phyloP scores from a whole-genome alignment of 1,140 invertebrate species.

The Ips nitidus region DNA sequence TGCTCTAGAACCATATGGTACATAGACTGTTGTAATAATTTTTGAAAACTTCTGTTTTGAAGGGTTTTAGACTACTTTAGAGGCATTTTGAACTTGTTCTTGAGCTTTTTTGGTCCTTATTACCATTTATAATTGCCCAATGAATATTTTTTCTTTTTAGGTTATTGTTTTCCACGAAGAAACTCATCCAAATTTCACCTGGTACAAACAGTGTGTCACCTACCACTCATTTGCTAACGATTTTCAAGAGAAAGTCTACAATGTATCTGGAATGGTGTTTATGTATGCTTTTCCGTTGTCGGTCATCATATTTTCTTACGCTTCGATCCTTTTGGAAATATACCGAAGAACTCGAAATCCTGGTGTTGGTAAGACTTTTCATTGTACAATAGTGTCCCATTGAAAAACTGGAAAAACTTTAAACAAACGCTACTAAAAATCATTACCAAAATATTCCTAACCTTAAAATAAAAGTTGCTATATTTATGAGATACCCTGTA shows the following conservation, averaged over 20 bases:
- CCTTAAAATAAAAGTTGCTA: no score
- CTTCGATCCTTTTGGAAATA: slow-evolving; percentile 80
- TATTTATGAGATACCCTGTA: no score
- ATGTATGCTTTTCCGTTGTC: slow-evolving; percentile 85
- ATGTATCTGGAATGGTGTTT: slow-evolving; percentile 73
- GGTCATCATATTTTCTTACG: slow-evolving; percentile 84
- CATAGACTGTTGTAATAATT: no score
- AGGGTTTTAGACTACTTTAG: no score
- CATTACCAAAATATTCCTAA: no score
- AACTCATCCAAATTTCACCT: slow-evolving; percentile 69
- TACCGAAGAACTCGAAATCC: slow-evolving; percentile 62
- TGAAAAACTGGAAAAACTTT: background rate
- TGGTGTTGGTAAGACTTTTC: slow-evolving; percentile 52
- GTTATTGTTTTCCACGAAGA: slow-evolving; percentile 79
- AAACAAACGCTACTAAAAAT: no score
- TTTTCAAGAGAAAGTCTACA: slow-evolving; percentile 70
- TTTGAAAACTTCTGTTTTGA: no score
- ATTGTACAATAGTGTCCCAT: no score
- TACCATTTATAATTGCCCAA: no score
- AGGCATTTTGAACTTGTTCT: no score
- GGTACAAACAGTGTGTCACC: slow-evolving; percentile 82
- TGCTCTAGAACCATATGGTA: no score
- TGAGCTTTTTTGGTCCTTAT: no score
- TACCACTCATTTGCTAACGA: slow-evolving; percentile 69
- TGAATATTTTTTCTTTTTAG: slow-evolving; percentile 53